phyloP scores from a whole-genome alignment of 2,113 vertebrate genomes.

The Tachycineta bicolor region DNA sequence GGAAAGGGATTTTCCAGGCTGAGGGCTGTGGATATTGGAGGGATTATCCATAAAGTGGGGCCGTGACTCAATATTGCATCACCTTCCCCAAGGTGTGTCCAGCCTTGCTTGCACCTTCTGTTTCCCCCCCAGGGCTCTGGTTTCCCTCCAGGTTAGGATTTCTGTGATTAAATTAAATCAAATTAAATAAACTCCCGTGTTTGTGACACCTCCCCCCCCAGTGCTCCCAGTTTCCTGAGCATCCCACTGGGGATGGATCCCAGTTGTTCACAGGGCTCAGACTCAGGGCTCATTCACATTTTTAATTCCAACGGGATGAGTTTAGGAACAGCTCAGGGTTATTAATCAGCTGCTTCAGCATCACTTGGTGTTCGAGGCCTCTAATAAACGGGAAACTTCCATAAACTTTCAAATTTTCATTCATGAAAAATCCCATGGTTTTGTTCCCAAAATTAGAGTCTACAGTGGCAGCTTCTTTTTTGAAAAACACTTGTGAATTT shows the following conservation, averaged over 20 bases:
- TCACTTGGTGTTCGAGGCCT: neutral
- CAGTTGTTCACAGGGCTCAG: neutral
- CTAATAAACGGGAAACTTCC: neutral
- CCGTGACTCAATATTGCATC: constrained; percentile 47
- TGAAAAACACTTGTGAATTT: neutral
- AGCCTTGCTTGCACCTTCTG: neutral
- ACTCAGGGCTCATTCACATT: neutral
- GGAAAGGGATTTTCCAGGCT: neutral
- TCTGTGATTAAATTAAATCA: neutral
- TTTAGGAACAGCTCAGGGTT: neutral
- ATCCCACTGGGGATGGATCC: neutral
- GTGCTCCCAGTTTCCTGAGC: neutral
- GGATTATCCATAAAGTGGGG: neutral
- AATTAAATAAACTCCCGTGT: neutral
- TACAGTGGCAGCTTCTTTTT: neutral
- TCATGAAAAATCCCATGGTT: neutral
- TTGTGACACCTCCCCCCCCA: neutral
- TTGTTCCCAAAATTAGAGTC: neutral
- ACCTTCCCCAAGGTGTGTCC: constrained; percentile 1
- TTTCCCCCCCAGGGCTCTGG: fast-evolving
- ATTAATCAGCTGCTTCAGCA: neutral
- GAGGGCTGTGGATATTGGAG: neutral
- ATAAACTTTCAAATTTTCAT: neutral
- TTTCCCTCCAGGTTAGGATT: neutral
- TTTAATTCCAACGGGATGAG: neutral